phyloP scores from a whole-genome alignment of 2,797 vertebrate genomes.

The Eospalax fontanierii region DNA sequence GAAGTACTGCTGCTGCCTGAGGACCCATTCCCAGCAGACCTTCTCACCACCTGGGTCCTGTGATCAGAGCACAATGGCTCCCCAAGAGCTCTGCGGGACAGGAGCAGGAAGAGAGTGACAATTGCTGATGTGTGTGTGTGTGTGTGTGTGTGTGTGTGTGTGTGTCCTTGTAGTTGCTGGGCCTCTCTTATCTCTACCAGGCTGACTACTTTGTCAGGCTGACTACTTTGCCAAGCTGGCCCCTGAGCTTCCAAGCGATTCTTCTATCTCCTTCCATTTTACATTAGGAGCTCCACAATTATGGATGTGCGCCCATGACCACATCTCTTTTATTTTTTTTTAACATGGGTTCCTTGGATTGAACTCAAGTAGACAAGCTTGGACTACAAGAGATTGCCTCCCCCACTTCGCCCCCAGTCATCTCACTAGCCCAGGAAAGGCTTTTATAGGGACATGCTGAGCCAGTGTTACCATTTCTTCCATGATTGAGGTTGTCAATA shows the following conservation, averaged over 20 bases:
- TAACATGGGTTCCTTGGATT: background rate
- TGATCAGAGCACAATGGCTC: too few relatives aligned
- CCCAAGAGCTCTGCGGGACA: too few relatives aligned
- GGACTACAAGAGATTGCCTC: too few relatives aligned
- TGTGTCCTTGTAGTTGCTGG: too few relatives aligned
- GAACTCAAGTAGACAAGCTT: background rate
- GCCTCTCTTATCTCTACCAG: too few relatives aligned
- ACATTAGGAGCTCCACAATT: background rate
- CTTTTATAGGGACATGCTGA: background rate
- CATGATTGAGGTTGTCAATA: background rate
- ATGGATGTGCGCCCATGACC: background rate
- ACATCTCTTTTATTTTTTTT: background rate
- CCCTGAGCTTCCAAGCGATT: background rate
- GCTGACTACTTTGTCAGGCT: too few relatives aligned
- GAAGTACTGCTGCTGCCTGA: too few relatives aligned
- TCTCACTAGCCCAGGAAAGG: background rate
- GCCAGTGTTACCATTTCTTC: background rate
- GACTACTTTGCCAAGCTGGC: background rate
- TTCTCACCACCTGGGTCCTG: too few relatives aligned
- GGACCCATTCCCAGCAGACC: too few relatives aligned
- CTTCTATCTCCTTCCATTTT: background rate
- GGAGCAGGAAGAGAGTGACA: too few relatives aligned
- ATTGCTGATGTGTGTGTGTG: background rate
- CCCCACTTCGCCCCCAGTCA: background rate
- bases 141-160: background rate